Evolutionary conservation across 2,888 invertebrate species (phyloP), one percentile per base, ranked within the genome.

Genomic region (Dasysyrphus tricinctus): DNA sequence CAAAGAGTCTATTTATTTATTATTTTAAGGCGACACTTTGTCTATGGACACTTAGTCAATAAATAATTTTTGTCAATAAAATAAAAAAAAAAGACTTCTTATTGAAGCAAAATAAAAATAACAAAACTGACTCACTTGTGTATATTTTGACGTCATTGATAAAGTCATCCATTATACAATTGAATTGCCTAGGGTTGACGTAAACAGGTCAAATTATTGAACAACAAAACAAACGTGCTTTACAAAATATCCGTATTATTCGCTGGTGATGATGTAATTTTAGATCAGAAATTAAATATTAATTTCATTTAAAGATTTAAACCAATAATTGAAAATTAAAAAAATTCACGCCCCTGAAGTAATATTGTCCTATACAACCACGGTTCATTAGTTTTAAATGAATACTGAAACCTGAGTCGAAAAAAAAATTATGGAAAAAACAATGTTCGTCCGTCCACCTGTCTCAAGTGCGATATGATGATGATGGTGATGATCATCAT

Each of bases 131-230:
- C 81, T 86, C 59, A 86, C 86, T 61, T 59, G 73, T 65, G 42
- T 82, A 86, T 47, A 86, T 78, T 56, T 86, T 74, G 37, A 57
- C 78, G 42, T 75, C 74, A 72, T 82, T 77, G 65, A 69, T 69
- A 42, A 39, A 70, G 37, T 80, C 73, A 72, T 70, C 76, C 85
- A 88, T 85, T 79, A 42, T 65, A 61, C 39, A 42, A 49, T 42
- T 37, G 2, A 47, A 65, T 11, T 51, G 56, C 24, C 9, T 19
- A 69, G 42, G 11, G 42, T 39, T 72, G 65, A 81, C 63, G 39
- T 69, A 82, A 29, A 42, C 37, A 59, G 29, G 61, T 47, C 29
- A 37, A 56, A 44, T 42, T 44, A 37, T 42, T 54, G 16, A 51
- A 14, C 3, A 16, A 63, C 29, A 59, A 72, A 69, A 8, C 54